These are phyloP conservation scores for Morone chrysops DNA, from an alignment of 2,113 vertebrate species.

Conservation along the genomic window DNA sequence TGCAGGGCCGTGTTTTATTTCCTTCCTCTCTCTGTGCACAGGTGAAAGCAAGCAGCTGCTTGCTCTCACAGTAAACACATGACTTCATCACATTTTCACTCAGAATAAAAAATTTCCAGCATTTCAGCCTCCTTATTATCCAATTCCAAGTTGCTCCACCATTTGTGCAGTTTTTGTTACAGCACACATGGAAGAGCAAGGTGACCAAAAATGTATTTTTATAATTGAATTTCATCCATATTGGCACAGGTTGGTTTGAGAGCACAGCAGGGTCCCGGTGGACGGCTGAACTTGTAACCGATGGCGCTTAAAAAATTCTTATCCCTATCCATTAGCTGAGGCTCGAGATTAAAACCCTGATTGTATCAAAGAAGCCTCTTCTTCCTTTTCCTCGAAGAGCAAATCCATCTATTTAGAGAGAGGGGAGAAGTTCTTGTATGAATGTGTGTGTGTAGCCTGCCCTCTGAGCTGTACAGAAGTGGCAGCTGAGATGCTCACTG, in stretches of 20 bases:
- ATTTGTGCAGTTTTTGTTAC: neutral
- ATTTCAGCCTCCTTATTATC: neutral
- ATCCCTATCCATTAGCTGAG: neutral
- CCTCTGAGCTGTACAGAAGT: neutral
- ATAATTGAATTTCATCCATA: neutral
- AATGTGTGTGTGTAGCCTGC: neutral
- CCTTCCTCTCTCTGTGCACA: too few relatives aligned
- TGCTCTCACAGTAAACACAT: too few relatives aligned
- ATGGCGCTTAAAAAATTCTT: neutral
- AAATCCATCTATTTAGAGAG: neutral
- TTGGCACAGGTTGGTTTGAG: neutral
- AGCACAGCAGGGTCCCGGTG: neutral
- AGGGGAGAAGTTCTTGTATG: neutral
- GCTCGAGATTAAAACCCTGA: neutral
- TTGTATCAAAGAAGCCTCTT: neutral
- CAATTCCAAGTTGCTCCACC: neutral
- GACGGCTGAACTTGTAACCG: neutral
- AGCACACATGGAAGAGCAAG: neutral
- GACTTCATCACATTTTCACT: too few relatives aligned
- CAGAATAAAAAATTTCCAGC: too few relatives aligned
- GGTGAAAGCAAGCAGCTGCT: too few relatives aligned
- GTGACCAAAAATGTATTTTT: neutral
- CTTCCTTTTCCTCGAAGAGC: neutral
- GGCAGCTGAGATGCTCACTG: constrained; percentile 3
- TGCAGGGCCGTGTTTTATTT: too few relatives aligned